phyloP scores from a whole-genome alignment of 92 coral and sea anemone species.

The Micromussa lordhowensis region DNA sequence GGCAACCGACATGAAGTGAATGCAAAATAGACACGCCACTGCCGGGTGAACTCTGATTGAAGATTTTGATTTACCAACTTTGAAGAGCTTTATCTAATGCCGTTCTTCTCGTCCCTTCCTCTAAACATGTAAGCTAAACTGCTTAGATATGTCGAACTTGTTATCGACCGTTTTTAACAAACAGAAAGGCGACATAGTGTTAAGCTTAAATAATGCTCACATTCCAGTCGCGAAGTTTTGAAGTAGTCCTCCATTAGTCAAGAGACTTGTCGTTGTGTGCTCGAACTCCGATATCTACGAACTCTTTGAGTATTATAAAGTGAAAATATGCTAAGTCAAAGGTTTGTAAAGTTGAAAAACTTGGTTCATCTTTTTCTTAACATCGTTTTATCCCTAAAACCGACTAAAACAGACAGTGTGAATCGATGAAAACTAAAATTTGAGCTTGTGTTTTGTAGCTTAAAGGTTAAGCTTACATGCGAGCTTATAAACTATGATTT shows the following conservation, averaged over 20 bases:
- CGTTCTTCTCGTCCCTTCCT: neutral
- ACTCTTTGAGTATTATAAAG: neutral
- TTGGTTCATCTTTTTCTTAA: neutral
- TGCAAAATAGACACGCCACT: neutral
- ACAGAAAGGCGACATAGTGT: neutral
- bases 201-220: neutral
- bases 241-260: neutral
- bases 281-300: neutral
- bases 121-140: neutral
- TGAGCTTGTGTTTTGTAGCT: neutral
- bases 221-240: neutral
- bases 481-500: neutral
- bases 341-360: neutral
- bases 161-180: neutral
- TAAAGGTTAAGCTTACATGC: too few relatives aligned
- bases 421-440: neutral
- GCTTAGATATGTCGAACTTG: neutral
- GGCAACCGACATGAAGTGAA: conserved; percentile 4
- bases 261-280: neutral
- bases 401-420: neutral
- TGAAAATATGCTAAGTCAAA: neutral
- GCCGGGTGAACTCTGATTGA: neutral
- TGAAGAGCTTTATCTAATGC: neutral
- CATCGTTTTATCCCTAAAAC: neutral
- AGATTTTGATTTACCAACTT: neutral